Percentiles rank a stretch among this genome's conserved stretches.
phyloP scores from a whole-genome alignment of 2,888 invertebrate genomes.

The Oligia latruncula region DNA sequence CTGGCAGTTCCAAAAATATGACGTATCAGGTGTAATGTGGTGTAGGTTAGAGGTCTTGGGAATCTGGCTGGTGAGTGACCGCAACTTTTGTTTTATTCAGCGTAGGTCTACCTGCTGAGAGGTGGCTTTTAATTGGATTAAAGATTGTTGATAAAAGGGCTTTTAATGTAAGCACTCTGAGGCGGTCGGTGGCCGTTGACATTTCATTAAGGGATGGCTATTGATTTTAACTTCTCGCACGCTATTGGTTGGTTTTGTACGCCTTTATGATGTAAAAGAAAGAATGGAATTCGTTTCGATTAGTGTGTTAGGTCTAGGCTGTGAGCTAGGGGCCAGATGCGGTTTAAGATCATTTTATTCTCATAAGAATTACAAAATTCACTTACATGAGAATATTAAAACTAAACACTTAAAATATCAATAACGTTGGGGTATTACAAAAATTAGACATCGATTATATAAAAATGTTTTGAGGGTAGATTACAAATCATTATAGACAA shows the following conservation, averaged over 20 bases:
- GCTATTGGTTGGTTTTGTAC: conserved; percentile 65
- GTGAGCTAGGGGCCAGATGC: too few species aligned
- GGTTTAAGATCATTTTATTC: too few species aligned
- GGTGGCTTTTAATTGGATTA: conserved; percentile 87
- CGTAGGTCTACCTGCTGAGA: conserved; percentile 81
- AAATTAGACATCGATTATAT: too few species aligned
- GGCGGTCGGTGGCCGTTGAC: conserved; percentile 75
- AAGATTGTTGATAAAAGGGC: conserved; percentile 86
- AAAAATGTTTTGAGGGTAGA: too few species aligned
- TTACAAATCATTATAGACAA: too few species aligned
- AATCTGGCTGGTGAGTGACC: conserved; percentile 70
- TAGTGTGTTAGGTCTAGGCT: background rate
- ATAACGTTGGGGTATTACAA: too few species aligned
- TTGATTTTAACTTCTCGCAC: conserved; percentile 76
- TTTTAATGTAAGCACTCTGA: conserved; percentile 80
- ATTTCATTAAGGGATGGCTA: conserved; percentile 83
- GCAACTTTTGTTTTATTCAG: conserved; percentile 87
- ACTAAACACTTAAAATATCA: too few species aligned
- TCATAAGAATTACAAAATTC: too few species aligned
- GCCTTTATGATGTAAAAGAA: conserved; percentile 39
- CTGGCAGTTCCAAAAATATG: conserved; percentile 47
- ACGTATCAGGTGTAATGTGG: conserved; percentile 38
- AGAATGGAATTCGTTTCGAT: conserved; percentile 2
- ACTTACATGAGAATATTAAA: too few species aligned
- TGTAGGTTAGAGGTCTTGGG: conserved; percentile 65